Evolutionary conservation across 1,140 invertebrate genomes (phyloP), one percentile per base, ranked within the genome.

Genomic region (Physella acuta): DNA sequence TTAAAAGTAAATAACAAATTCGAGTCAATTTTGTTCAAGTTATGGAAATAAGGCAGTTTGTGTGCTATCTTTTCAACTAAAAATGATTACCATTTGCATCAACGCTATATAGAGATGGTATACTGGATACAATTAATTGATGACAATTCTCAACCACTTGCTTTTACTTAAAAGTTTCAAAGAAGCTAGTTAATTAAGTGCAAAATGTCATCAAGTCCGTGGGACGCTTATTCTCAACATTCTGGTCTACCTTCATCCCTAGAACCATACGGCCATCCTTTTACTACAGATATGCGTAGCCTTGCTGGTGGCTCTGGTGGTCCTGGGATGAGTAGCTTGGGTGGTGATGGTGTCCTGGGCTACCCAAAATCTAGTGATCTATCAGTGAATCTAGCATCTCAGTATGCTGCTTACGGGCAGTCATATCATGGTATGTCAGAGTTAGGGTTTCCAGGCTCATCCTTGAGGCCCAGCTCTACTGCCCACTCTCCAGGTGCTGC

Each of bases 171-270:
- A n/a, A n/a, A n/a, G n/a, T n/a, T n/a, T n/a, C n/a, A n/a, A n/a
- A n/a, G n/a, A n/a, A n/a, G n/a, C n/a, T n/a, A n/a, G n/a, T n/a
- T n/a, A n/a, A n/a, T n/a, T n/a, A n/a, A n/a, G n/a, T n/a, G 39
- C 8, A 44, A 44, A 44, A 44, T 44, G n/a, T 68, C 65, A 24
- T 68, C 65, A 44, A 58, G 53, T 68, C 53, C 65, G 14, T 68
- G 65, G 65, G 65, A 68, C 36, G 65, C 65, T 3, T 68, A 68
- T 37, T 68, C 65, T 2, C 65, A 68, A 55, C 65, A 68, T 37
- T 58, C 65, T 2, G 65, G 65, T 2, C 65, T 68, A 1, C 52
- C 65, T 11, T 30, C 65, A 16, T 68, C 65, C 26, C 37, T 68
- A 2, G 65, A 68, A 30, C 36, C 65, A 1, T 68, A 68, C 33